phyloP scores from a whole-genome alignment of 2,797 vertebrate genomes.

The Allobates femoralis region DNA sequence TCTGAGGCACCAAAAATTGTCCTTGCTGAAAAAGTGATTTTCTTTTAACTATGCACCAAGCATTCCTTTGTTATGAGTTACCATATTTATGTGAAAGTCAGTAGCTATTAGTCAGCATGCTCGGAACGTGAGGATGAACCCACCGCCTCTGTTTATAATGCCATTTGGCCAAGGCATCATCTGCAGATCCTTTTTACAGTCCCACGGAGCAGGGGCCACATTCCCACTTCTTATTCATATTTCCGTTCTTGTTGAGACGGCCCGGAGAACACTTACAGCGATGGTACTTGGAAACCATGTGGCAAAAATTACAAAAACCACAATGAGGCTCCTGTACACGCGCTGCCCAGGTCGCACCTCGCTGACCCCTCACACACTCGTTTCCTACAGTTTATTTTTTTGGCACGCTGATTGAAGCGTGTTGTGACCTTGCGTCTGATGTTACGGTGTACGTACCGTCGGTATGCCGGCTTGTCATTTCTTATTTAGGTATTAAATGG shows the following conservation, averaged over 20 bases:
- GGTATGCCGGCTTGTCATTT: constrained; percentile 44
- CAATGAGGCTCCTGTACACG: constrained; percentile 57
- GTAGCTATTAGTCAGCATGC: constrained; percentile 43
- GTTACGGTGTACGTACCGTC: constrained; percentile 34
- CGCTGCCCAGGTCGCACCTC: constrained; percentile 35
- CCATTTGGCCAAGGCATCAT: constrained; percentile 53
- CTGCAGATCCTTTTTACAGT: constrained; percentile 60
- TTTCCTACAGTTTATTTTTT: constrained; percentile 58
- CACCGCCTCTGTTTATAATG: constrained; percentile 34
- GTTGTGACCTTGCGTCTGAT: constrained; percentile 40
- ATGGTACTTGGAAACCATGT: constrained; percentile 57
- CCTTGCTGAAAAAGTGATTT: constrained; percentile 23
- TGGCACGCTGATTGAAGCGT: constrained; percentile 37
- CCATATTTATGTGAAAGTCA: constrained; percentile 35
- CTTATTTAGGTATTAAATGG: constrained; percentile 28
- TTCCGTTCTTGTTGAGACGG: constrained; percentile 51
- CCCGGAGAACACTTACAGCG: constrained; percentile 48
- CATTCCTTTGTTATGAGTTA: constrained; percentile 56
- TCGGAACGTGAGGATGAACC: constrained; percentile 41
- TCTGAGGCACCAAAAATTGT: neutral
- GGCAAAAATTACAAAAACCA: constrained; percentile 61
- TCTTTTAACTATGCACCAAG: constrained; percentile 35
- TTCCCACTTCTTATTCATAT: constrained; percentile 62
- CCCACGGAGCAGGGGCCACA: constrained; percentile 54
- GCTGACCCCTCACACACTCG: constrained; percentile 53